Evolutionary conservation across 2,113 vertebrate genomes (phyloP), one percentile per base, ranked within the genome.

Genomic region (Coregonus clupeaformis): DNA sequence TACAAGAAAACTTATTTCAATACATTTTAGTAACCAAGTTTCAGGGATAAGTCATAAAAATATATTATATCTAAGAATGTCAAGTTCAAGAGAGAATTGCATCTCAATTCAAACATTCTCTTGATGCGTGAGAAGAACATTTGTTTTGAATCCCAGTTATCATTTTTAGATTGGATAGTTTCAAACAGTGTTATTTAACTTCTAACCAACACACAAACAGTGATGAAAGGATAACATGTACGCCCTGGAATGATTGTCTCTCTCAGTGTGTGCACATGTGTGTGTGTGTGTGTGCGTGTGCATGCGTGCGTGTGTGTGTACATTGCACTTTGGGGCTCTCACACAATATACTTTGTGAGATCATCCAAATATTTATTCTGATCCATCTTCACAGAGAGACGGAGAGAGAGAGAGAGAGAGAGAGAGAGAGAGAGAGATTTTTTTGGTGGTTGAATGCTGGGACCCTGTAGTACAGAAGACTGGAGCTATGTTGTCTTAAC

Each of bases 401-500:
- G 7, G 32, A 36, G 6, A 6, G 32, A 7, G 32, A 36, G 32
- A 20, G 22, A 57, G 7, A 57, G 72, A 47, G 16, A 64, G 18
- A 13, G 49, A 63, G 22, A 70, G 66, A n/a, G 7, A 42, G 52
- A 52, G 72, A 66, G 24, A 25, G 45, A 25, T 1, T 1, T 27
- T 45, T 65, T 32, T 66, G 52, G 45, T n/a, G 25, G 14, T 27
- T 27, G 27, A 2, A 27, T 1, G 27, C n/a, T 47, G 11, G 24
- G 32, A 22, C 27, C 9, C 59, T 11, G 24, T 36, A 36, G 32
- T 32, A 36, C 68, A 72, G 69, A 72, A 22, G 45, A 9, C 18
- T 32, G 30, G 70, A 5, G 60, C 49, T 5, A 20, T 89, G 85
- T 88, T 91, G 86, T 82, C 72, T 86, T 88, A 87, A 89, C 88